Evolutionary conservation across 2,888 invertebrate genomes (phyloP).

Genomic region (Lissonota sp.): DNA sequence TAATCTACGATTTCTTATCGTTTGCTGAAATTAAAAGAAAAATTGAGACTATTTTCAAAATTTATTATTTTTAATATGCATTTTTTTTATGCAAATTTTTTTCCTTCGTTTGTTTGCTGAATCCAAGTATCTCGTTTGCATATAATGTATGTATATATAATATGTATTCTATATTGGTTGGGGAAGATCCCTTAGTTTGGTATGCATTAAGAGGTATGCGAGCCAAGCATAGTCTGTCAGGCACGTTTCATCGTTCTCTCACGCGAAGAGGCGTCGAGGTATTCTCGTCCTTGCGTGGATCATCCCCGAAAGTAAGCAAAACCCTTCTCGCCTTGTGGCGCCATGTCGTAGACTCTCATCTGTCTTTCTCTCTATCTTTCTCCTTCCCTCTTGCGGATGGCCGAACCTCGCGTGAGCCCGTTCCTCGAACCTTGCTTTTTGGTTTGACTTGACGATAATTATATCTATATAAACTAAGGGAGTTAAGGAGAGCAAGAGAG

Average conservation of each 20-base stretch:
- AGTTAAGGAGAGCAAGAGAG: too few species aligned
- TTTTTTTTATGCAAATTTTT: conserved; percentile 7
- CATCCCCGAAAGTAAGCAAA: conserved; percentile 55
- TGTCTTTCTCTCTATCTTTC: too few species aligned
- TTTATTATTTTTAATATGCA: neutral
- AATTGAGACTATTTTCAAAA: too few species aligned
- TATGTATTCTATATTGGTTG: conserved; percentile 6
- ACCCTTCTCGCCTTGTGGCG: conserved; percentile 32
- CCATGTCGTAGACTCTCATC: conserved; percentile 19
- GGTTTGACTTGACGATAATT: conserved; percentile 6
- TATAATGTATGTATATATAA: neutral
- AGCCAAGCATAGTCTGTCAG: conserved; percentile 52
- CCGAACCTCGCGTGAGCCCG: conserved; percentile 5
- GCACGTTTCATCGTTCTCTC: conserved; percentile 61
- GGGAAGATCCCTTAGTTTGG: conserved; percentile 48
- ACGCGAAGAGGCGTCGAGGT: conserved; percentile 50
- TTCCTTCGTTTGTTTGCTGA: neutral
- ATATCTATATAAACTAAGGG: neutral
- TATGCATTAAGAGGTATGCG: conserved; percentile 60
- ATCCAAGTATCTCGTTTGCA: neutral
- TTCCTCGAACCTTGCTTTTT: conserved; percentile 21
- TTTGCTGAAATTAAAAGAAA: too few species aligned
- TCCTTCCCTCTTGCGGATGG: conserved; percentile 13
- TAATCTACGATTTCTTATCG: too few species aligned
- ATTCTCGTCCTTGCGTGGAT: conserved; percentile 42